Evolutionary conservation across 2,888 invertebrate species (phyloP).

Genomic region (Trichopria drosophilae): DNA sequence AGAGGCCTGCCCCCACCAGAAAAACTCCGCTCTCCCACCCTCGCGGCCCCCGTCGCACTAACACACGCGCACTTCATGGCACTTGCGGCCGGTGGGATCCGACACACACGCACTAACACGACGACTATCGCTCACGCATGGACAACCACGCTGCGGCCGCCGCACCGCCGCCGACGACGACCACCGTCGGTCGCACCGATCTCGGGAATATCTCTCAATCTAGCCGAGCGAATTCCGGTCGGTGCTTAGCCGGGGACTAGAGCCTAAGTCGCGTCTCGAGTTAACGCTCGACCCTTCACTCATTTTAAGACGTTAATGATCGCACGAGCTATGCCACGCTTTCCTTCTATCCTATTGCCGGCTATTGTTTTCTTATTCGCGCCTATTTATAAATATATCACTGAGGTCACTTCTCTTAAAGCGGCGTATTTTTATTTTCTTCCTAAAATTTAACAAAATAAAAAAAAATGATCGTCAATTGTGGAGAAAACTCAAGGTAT

Average conservation of each 20-base stretch:
- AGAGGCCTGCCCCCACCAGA: constrained; percentile 55
- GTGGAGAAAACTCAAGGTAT: too few species aligned
- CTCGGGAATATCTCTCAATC: constrained; percentile 57
- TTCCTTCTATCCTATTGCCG: not conserved
- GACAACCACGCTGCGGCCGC: not conserved
- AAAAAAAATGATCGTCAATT: too few species aligned
- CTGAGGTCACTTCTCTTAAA: too few species aligned
- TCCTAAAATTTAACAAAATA: too few species aligned
- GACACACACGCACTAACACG: too few species aligned
- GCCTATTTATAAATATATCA: too few species aligned
- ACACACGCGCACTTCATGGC: constrained; percentile 33
- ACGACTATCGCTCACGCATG: too few species aligned
- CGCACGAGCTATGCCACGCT: constrained; percentile 12
- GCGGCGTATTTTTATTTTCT: too few species aligned
- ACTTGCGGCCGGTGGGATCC: too few species aligned
- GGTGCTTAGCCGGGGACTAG: constrained; percentile 42
- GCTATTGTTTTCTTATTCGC: not conserved
- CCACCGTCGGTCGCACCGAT: constrained; percentile 39
- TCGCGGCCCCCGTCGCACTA: constrained; percentile 39
- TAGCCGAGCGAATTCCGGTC: constrained; percentile 54
- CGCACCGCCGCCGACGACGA: constrained; percentile 30
- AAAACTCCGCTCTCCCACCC: constrained; percentile 47
- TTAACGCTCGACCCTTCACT: constrained; percentile 28
- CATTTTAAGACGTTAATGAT: constrained; percentile 9
- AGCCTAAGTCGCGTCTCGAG: constrained; percentile 17